Conservation (phyloP, 1,140 invertebrate species). For the Drosophila lacteicornis region DNA sequence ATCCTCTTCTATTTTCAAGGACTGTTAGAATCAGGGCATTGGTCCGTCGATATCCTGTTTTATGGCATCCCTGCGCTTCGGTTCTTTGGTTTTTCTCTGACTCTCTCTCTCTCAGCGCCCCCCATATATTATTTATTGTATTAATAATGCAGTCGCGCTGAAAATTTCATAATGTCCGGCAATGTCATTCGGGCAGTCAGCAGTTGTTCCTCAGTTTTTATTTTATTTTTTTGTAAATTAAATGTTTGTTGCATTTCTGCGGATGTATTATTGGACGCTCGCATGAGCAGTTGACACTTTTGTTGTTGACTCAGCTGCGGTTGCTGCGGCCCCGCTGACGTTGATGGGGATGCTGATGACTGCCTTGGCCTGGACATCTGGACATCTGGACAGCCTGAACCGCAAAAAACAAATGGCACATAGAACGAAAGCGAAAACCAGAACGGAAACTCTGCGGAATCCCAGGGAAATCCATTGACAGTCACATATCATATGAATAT, state of each 20-base stretch:
- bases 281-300: constrained; percentile 35
- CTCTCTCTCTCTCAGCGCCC: constrained; percentile 36
- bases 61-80: neutral
- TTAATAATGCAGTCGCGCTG: constrained; percentile 71
- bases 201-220: constrained; percentile 4
- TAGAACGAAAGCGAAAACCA: neutral
- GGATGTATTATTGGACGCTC: constrained; percentile 26
- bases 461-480: no score
- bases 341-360: constrained; percentile 38
- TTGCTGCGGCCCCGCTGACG: constrained; percentile 34
- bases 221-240: constrained; percentile 1
- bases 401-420: constrained; percentile 8
- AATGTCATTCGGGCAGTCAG: constrained; percentile 53
- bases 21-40: neutral
- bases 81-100: constrained; percentile 7
- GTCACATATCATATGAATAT: constrained; percentile 4
- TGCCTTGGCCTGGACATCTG: constrained; percentile 8
- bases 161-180: constrained; percentile 72
- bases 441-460: neutral
- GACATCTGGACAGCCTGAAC: constrained; percentile 1
- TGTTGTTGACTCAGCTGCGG: constrained; percentile 48
- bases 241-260: constrained; percentile 31
- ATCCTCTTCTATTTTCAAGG: neutral
- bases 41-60: neutral
- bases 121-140: constrained; percentile 70